Percentiles rank a stretch among this genome's conserved stretches.
Evolutionary conservation across 2,888 invertebrate genomes (phyloP).

Genomic region (Drosophila testacea): DNA sequence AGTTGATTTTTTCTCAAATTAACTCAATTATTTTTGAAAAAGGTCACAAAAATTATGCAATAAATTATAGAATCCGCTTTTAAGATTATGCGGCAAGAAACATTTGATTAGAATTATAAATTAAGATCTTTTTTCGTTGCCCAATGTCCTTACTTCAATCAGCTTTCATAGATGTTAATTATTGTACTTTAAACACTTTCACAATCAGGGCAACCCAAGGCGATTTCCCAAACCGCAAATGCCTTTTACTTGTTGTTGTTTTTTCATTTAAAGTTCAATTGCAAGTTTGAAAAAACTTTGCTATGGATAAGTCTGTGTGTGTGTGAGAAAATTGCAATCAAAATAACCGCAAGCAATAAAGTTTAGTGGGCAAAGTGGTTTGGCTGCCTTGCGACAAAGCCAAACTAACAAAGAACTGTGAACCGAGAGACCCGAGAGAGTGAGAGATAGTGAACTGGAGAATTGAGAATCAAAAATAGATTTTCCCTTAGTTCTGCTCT

Average conservation of each 20-base stretch:
- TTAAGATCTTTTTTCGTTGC: too few species aligned
- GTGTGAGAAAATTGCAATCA: conserved; percentile 62
- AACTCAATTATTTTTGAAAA: too few species aligned
- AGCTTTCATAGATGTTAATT: conserved; percentile 3
- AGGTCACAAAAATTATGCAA: too few species aligned
- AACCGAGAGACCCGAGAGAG: conserved; percentile 2
- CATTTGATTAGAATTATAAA: too few species aligned
- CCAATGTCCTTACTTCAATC: background rate
- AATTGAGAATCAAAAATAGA: conserved; percentile 7
- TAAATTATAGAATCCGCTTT: too few species aligned
- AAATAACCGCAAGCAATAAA: conserved; percentile 70
- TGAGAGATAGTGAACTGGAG: background rate
- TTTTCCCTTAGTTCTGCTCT: conserved; percentile 11
- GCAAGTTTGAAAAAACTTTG: conserved; percentile 45
- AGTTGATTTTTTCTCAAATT: too few species aligned
- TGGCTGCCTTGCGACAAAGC: conserved; percentile 26
- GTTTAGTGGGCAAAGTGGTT: conserved; percentile 44
- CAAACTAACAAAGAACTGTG: conserved; percentile 24
- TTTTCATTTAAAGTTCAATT: conserved; percentile 59
- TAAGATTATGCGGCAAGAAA: too few species aligned
- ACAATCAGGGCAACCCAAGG: background rate
- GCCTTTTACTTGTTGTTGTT: conserved; percentile 47
- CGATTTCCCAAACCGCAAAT: conserved; percentile 25
- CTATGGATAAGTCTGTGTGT: conserved; percentile 18
- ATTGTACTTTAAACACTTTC: conserved; percentile 5